Base-by-base conservation (phyloP, 1,140 invertebrate species). In the Atta cephalotes region DNA sequence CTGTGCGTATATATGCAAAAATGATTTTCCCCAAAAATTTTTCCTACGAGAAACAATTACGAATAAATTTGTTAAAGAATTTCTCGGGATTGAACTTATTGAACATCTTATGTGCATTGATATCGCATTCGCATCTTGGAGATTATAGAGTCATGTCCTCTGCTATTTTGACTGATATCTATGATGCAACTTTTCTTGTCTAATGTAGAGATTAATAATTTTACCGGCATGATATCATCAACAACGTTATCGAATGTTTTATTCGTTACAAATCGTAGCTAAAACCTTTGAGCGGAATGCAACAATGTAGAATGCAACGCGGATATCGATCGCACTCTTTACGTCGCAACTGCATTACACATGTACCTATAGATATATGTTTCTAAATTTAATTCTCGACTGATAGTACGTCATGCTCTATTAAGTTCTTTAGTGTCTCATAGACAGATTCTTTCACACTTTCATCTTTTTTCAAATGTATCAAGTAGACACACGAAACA, bases 301-400 rank as follows among this genome's bases (percentile, higher is more conserved):
- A 81, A 72, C 51, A 81, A 72, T 60, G 66, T 70, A 49, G 51
- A 28, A 6, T 71, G 51, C 66, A 71, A 72, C 35, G 51, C 79
- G 51, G 21, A 56, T 81, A 81, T 81, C 31, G 79, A 81, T 81
- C 53, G 49, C 14, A 21, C 53, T 68, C 49, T 81, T 81, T 81
- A 71, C 45, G 21, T 25, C 39, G 62, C 18, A 35, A 72, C 35
- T 45, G 16, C 70, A 5, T 45, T 39, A 25, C 21, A 35, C 16
- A 58, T 1, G 39, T 45, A 45, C 39, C 35, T 14, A n/a, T 45
- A 66, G 39, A 28, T 31, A 51, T 25, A 71, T 1, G 25, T 53
- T 81, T 70, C 79, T 81, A 81, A 72, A 71, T 81, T 81, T 71
- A 81, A 71, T 53, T 71, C 78, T 81, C 45, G 28, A 53, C 77